phyloP scores from a whole-genome alignment of 1,140 invertebrate species.

The Leptestheria dahalacensis region DNA sequence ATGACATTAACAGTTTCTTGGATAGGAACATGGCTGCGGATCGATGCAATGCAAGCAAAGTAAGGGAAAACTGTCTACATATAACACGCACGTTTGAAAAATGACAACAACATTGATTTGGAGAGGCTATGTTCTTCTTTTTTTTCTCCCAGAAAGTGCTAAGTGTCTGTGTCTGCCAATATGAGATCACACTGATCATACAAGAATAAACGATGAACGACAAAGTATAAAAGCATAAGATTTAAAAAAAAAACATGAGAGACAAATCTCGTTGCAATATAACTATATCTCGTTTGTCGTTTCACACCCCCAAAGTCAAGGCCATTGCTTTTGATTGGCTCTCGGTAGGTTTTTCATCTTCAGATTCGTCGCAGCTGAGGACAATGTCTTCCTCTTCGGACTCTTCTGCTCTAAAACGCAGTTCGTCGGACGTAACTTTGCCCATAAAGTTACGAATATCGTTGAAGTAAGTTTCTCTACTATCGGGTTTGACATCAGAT shows the following conservation, averaged over 20 bases:
- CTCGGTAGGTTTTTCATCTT: neutral
- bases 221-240: neutral
- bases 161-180: too few relatives aligned
- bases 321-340: neutral
- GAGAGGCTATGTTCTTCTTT: neutral
- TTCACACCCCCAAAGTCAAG: neutral
- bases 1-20: neutral
- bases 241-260: neutral
- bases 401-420: neutral
- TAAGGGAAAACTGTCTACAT: too few relatives aligned
- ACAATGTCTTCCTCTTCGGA: neutral
- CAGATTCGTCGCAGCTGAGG: neutral
- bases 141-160: neutral
- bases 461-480: slow-evolving; percentile 70
- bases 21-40: neutral
- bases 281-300: too few relatives aligned
- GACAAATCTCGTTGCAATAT: neutral
- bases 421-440: slow-evolving; percentile 42
- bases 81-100: neutral
- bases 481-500: slow-evolving; percentile 37
- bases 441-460: slow-evolving; percentile 81
- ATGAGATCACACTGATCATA: neutral
- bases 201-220: neutral
- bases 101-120: neutral
- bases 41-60: neutral